Base-by-base conservation (phyloP, 1,140 invertebrate genomes). In the Diorhabda carinulata region DNA sequence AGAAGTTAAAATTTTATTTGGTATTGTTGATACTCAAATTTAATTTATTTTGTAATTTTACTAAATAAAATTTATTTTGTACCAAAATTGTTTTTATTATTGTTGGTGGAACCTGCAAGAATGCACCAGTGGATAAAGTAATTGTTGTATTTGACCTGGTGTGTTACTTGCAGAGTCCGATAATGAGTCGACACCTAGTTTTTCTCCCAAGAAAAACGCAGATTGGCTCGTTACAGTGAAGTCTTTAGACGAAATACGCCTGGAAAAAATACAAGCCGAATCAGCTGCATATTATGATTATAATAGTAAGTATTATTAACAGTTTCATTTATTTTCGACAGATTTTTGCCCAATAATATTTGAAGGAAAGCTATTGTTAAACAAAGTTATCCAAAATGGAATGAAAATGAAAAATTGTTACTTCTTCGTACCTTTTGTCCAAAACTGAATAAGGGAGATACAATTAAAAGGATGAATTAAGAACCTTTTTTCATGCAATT, bases 121-220 rank as follows among this genome's bases (percentile, higher is more conserved):
- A 78, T 77, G 76, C 74, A 77, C 75, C 57, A 57, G 41, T 58
- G n/a, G 3, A 40, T 65, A 57, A 57, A 10, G 8, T 42, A 41
- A 42, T 2, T 57, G 52, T 57, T 52, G 4, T 67, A 43, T 67
- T 41, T 67, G 42, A 73, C 73, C 68, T 74, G 79, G 81, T 88
- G 84, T 88, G 83, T 89, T 87, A 25, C 83, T 89, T 89, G 83
- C 87, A 90, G 89, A 90, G 78, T 89, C 89, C 71, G 88, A 89
- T 83, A 88, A 84, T 80, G 88, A 90, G 83, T 88, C 87, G 74
- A 83, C 83, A 69, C 84, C 87, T 8, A 83, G 84, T n/a, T 79
- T 80, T 10, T 87, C 87, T 42, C 87, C 87, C 43, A 83, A 81
- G 41, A 89, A 87, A 79, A 76, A 73, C 64, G 77, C 77, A 62